Evolutionary conservation across 2,113 vertebrate genomes (phyloP), one percentile per base, ranked within the genome.

Genomic region (Eretmochelys imbricata): DNA sequence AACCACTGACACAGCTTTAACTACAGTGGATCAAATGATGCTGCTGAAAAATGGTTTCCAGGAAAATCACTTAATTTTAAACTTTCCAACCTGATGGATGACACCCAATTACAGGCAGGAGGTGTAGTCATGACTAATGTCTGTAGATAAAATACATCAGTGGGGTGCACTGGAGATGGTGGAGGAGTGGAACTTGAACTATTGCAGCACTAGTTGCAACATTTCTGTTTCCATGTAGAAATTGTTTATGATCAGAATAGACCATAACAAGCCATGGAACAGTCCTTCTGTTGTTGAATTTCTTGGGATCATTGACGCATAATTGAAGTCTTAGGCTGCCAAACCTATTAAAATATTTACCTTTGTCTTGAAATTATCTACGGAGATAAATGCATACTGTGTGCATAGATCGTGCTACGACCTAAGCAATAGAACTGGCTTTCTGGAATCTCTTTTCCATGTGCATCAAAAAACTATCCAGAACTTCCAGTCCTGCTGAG

Each of bases 1-100:
- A 90, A 78, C 88, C 90, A 89, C 2, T 90, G 93, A 46, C 93
- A 75, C 84, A 57, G 57, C 38, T 95, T 94, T 91, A 96, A 92
- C 87, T 88, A 19, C 84, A 94, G 72, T 0, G 3, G 85, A 96
- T 94, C 82, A 94, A 80, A 92, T 88, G 10, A 55, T 94, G 93
- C 72, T 95, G 49, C 89, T 92, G 62, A 95, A 65, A 91, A 96
- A 90, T 79, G 91, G 46, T 88, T 96, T 95, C 95, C 87, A 94
- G 91, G 62, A 96, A 95, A 95, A 96, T 86, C 89, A 92, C 51
- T 91, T 88, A 55, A 93, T 95, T 95, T 93, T 91, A 46, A 96
- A 85, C 29, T 91, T 91, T 93, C 62, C 87, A 82, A 86, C 35
- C 91, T 93, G 87, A 95, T 87, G 78, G 92, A 86, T 91, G 80